Evolutionary conservation across 2,113 vertebrate genomes (phyloP), one percentile per base, ranked within the genome.

Genomic region (Taxidea taxus): DNA sequence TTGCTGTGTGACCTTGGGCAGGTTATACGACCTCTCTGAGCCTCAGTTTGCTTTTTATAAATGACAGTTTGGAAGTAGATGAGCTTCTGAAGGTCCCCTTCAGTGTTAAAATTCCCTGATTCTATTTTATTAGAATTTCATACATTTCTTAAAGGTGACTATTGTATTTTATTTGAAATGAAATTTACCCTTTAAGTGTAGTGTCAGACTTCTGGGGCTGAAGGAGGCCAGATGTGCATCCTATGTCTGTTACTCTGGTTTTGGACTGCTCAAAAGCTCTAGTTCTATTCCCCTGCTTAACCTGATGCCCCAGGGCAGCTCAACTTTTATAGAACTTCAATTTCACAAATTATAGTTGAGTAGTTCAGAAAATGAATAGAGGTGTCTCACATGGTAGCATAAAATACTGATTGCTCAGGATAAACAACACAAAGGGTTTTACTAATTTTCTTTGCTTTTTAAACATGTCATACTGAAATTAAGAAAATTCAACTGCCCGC

Each of bases 171-270:
- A 86, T 91, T 90, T 87, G 39, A 95, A 92, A 58, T 92, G 44
- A 91, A 95, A 91, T 31, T 68, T 84, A 95, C 58, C n/a, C 31
- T 91, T 90, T 66, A 74, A 87, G 39, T 78, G 58, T 47, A 29
- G 21, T 25, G 13, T 96, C 27, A 93, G 27, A 82, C 72, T 80
- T 49, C 34, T 21, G 51, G 87, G 23, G 27, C 37, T 1, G 11
- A 83, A 58, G 11, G 39, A 62, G 16, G 27, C 21, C 68, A 9
- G 25, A 20, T 68, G 47, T 5, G 37, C 5, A 18, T 8, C 34
- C 16, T 60, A 18, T 70, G 42, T 86, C 21, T 72, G 27, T 56
- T 7, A 20, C 39, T 93, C 31, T 72, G 85, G 34, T 29, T 98
- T 78, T 80, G 44, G 88, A 51, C 42, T 44, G 29, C 66, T 91